phyloP scores from a whole-genome alignment of 2,888 invertebrate genomes.

The Mythimna pallens region DNA sequence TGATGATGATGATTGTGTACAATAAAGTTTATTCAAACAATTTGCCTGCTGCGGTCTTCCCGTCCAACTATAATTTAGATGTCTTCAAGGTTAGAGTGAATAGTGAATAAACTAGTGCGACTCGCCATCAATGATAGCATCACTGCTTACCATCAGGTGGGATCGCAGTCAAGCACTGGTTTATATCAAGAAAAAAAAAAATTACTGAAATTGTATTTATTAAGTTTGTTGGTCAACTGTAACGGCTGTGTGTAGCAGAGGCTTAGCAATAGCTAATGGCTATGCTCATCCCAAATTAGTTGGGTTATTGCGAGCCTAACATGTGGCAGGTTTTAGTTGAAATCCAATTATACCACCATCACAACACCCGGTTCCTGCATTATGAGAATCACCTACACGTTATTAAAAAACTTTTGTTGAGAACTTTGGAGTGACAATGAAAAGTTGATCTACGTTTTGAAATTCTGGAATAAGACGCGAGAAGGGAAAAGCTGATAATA shows the following conservation, averaged over 20 bases:
- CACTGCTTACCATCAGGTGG: no score
- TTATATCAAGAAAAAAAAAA: no score
- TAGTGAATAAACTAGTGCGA: no score
- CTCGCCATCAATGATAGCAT: no score
- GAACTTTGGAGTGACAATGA: constrained; percentile 8
- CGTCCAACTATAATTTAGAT: no score
- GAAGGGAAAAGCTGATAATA: background rate
- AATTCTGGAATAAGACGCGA: background rate
- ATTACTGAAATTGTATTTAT: no score
- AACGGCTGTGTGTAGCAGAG: constrained; percentile 24
- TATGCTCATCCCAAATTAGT: constrained; percentile 75
- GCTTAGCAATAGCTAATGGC: constrained; percentile 66
- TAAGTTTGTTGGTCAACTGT: background rate
- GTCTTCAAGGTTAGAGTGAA: no score
- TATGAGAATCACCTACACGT: constrained; percentile 9
- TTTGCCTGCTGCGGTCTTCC: no score
- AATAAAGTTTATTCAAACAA: no score
- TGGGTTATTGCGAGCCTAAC: constrained; percentile 70
- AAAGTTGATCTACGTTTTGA: background rate
- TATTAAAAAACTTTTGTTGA: constrained; percentile 39
- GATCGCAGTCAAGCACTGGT: no score
- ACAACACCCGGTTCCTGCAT: constrained; percentile 10
- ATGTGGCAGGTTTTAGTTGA: constrained; percentile 69
- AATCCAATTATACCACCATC: constrained; percentile 64
- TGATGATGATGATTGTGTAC: no score